Percentiles rank a stretch among this genome's conserved stretches.
These are phyloP conservation scores for Varanus komodoensis DNA, from an alignment of 2,113 vertebrate genomes.

Conservation along the genomic window DNA sequence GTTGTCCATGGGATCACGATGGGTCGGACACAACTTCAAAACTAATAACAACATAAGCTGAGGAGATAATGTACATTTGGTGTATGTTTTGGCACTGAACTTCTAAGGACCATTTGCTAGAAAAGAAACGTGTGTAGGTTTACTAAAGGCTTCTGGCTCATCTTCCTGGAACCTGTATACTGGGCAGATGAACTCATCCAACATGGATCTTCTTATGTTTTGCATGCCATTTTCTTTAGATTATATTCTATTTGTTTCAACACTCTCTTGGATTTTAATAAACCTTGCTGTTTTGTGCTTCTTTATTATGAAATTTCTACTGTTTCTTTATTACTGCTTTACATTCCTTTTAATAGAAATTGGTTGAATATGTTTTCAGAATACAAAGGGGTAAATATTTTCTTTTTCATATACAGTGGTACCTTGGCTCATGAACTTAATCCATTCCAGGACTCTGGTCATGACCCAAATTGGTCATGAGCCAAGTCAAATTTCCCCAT, in stretches of 20 bases:
- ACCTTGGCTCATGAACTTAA: no score
- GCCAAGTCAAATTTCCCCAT: no score
- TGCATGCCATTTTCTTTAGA: neutral
- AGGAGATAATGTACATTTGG: neutral
- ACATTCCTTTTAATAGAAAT: neutral
- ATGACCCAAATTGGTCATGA: no score
- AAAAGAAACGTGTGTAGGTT: neutral
- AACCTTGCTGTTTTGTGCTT: neutral
- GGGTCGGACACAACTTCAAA: no score
- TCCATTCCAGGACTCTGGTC: no score
- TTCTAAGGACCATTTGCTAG: neutral
- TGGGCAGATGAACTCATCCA: neutral
- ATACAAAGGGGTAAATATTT: neutral
- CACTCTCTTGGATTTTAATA: neutral
- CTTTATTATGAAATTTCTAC: neutral
- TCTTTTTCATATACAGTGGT: neutral
- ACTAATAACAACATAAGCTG: no score
- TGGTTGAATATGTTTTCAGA: neutral
- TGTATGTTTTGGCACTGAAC: neutral
- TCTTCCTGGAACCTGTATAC: neutral
- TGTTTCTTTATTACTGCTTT: neutral
- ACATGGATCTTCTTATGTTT: neutral
- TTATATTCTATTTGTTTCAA: neutral
- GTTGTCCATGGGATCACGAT: no score
- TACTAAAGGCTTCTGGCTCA: neutral